Base-by-base conservation (phyloP, 2,113 vertebrate genomes). In the Opisthocomus hoazin region DNA sequence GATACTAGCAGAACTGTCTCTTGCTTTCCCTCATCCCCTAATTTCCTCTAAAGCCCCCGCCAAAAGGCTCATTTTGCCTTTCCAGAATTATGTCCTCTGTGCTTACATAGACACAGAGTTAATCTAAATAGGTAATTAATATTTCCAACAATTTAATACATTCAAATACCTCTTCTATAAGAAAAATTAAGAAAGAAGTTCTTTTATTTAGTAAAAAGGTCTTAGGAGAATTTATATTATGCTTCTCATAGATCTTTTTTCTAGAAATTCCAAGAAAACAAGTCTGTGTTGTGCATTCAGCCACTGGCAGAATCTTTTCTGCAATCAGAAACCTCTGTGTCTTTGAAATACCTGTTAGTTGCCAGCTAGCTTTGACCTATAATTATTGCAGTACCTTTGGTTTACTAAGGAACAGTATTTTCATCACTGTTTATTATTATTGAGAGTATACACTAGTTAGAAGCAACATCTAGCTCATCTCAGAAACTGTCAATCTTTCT, bases 331-430 rank as follows among this genome's bases (percentile, higher is more conserved):
- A 78, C 19, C 6, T 45, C 15, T 14, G 15, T 50, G 18, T 61
- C 51, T 95, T 93, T 96, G 85, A 96, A 90, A 81, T 70, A 64
- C 2, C 3, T 74, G 87, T 91, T 74, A 78, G 46, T 41, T 50
- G 19, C 84, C 68, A 88, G 14, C 12, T 80, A 34, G 50, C 30
- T 90, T 87, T 89, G 53, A 76, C 64, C 27, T 91, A 54, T 61
- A 78, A 81, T 88, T 95, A 90, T 88, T 90, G 24, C 15, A 84
- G 7, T 45, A 50, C 53, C 54, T 95, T 86, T 93, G 22, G 4
- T 91, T 92, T 94, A 94, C 66, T 89, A 73, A 92, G 34, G 30
- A 91, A 86, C 14, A 51, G 10, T 80, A 80, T 84, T 97, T 85
- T 92, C 92, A 56, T 77, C n/a, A 78, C 20, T 36, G 12, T 39